These are phyloP conservation scores for Drosophila auraria DNA, from an alignment of 1,140 invertebrate species.

Conservation along the genomic window DNA sequence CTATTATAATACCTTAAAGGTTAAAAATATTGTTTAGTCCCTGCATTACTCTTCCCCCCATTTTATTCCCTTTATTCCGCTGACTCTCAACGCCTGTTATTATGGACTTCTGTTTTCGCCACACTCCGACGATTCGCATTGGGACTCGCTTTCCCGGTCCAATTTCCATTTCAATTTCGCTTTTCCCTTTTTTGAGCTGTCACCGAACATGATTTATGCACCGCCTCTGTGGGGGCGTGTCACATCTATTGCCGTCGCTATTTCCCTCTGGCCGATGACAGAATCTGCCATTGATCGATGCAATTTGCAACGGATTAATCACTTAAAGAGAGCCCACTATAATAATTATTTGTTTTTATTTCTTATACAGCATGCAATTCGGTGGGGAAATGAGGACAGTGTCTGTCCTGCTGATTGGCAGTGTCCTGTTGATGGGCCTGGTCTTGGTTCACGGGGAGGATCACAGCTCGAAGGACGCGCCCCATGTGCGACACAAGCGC, in stretches of 20 bases:
- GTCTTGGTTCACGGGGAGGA: neutral
- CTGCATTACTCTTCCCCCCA: too few species aligned
- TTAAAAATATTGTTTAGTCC: neutral
- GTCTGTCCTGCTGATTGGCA: slow-evolving; percentile 10
- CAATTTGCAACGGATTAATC: slow-evolving; percentile 43
- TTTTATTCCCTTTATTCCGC: neutral
- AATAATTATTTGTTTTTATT: slow-evolving; percentile 2
- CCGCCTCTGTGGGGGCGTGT: slow-evolving; percentile 36
- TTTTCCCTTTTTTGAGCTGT: slow-evolving; percentile 29
- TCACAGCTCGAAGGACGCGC: slow-evolving; percentile 5
- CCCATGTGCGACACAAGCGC: slow-evolving; percentile 63
- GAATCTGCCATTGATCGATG: slow-evolving; percentile 41
- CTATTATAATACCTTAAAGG: neutral
- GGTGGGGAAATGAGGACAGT: slow-evolving; percentile 9
- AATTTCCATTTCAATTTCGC: slow-evolving; percentile 40
- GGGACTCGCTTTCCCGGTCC: slow-evolving; percentile 1
- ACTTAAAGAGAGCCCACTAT: slow-evolving; percentile 15
- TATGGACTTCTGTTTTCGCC: slow-evolving; percentile 12
- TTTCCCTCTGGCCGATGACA: slow-evolving; percentile 21
- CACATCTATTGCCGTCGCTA: slow-evolving; percentile 32
- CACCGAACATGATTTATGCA: slow-evolving; percentile 43
- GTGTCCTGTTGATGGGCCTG: slow-evolving; percentile 35
- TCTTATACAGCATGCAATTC: slow-evolving; percentile 6
- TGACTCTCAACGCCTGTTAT: neutral
- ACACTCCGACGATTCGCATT: neutral